Evolutionary conservation across 2,888 invertebrate species (phyloP).

Genomic region (Masnerella sp.): DNA sequence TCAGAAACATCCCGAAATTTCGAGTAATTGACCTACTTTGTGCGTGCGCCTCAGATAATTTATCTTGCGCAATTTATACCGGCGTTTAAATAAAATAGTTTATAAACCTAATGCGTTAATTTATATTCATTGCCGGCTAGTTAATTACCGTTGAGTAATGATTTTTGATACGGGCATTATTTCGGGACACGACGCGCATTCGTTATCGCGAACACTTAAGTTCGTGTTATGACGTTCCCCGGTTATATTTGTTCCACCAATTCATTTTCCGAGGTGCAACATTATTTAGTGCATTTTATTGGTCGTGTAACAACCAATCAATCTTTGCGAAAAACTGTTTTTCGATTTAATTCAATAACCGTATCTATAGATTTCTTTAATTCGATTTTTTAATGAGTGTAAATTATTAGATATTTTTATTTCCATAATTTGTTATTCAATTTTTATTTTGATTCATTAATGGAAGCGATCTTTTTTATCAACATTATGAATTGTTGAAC

Average conservation of each 20-base stretch:
- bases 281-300: conserved; percentile 21
- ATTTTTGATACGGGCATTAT: conserved; percentile 55
- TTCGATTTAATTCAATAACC: too few species aligned
- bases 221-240: conserved; percentile 31
- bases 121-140: conserved; percentile 51
- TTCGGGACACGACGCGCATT: conserved; percentile 27
- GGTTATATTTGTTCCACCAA: conserved; percentile 44
- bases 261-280: conserved; percentile 25
- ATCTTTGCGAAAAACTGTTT: too few species aligned
- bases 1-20: conserved; percentile 61
- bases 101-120: conserved; percentile 52
- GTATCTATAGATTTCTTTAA: too few species aligned
- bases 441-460: too few species aligned
- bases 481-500: too few species aligned
- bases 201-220: conserved; percentile 34
- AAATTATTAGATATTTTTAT: too few species aligned
- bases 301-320: too few species aligned
- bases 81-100: conserved; percentile 51
- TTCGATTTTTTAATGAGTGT: too few species aligned
- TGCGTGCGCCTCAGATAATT: conserved; percentile 39
- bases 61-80: conserved; percentile 55
- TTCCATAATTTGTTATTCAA: too few species aligned
- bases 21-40: conserved; percentile 58
- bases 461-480: too few species aligned
- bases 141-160: conserved; percentile 52